Conservation (phyloP, 2,888 invertebrate species). For the Caenorhabditis japonica region DNA sequence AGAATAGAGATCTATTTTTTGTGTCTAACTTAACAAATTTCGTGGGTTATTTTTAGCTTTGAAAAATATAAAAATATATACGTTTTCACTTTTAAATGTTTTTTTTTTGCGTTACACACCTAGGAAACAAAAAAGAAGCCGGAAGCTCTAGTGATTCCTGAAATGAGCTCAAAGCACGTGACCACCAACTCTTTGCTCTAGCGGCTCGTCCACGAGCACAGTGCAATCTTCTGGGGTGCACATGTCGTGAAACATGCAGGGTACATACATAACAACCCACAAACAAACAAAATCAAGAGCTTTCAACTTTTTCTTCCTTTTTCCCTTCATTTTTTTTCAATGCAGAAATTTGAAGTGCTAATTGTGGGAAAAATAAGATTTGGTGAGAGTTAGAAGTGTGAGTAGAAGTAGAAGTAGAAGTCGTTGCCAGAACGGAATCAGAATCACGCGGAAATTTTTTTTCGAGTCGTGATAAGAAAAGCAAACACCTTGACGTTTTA, state of each 20-base stretch:
- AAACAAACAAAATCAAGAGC: no score
- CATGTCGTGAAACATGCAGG: slow-evolving; percentile 26
- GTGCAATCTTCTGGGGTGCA: slow-evolving; percentile 24
- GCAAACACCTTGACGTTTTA: no score
- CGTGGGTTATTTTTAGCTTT: no score
- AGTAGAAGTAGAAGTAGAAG: not conserved
- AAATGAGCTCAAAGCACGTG: slow-evolving; percentile 26
- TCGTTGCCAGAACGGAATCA: not conserved
- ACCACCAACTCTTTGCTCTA: slow-evolving; percentile 12
- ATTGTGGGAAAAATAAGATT: not conserved
- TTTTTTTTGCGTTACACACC: no score
- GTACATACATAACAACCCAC: slow-evolving; percentile 1
- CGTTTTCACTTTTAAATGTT: no score
- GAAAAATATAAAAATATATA: no score
- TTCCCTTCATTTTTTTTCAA: no score
- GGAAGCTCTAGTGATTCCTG: not conserved
- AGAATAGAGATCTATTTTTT: no score
- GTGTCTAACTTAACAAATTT: no score
- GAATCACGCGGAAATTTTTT: slow-evolving; percentile 19
- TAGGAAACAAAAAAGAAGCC: no score
- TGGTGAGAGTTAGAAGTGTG: not conserved
- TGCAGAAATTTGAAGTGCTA: no score
- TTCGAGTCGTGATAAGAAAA: not conserved
- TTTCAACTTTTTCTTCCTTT: no score
- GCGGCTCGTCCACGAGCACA: slow-evolving; percentile 24